Evolutionary conservation across 2,113 vertebrate genomes (phyloP).

Genomic region (Centropus bengalensis): DNA sequence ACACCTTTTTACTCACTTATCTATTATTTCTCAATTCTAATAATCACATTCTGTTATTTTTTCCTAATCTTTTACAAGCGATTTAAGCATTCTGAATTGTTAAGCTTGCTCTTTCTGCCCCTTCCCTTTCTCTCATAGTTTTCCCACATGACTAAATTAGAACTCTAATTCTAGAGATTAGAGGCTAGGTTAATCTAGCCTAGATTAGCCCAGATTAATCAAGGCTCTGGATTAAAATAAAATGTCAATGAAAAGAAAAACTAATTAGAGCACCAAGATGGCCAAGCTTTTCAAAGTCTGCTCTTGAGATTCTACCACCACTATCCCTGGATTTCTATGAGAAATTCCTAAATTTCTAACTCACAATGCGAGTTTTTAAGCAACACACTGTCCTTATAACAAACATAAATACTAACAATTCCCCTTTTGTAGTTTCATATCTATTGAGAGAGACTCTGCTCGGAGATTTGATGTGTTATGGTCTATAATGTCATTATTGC

Average conservation of each 20-base stretch:
- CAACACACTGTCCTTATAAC: background rate
- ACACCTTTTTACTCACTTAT: background rate
- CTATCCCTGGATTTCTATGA: background rate
- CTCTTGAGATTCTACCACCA: background rate
- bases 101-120: background rate
- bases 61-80: background rate
- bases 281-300: background rate
- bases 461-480: background rate
- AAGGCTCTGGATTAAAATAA: background rate
- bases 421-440: background rate
- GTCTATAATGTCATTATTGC: background rate
- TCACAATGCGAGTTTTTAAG: background rate
- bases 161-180: too few relatives aligned
- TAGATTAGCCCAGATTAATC: too few relatives aligned
- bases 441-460: background rate
- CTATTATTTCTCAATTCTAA: background rate
- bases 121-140: background rate
- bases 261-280: background rate
- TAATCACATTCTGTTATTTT: background rate
- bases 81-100: background rate
- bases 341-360: background rate
- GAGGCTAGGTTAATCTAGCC: too few relatives aligned
- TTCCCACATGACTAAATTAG: background rate
- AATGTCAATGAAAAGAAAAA: background rate
- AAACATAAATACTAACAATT: background rate